Percentiles rank a stretch among this genome's conserved stretches.
Evolutionary conservation across 2,888 invertebrate genomes (phyloP).

Genomic region (Atherix ibis): DNA sequence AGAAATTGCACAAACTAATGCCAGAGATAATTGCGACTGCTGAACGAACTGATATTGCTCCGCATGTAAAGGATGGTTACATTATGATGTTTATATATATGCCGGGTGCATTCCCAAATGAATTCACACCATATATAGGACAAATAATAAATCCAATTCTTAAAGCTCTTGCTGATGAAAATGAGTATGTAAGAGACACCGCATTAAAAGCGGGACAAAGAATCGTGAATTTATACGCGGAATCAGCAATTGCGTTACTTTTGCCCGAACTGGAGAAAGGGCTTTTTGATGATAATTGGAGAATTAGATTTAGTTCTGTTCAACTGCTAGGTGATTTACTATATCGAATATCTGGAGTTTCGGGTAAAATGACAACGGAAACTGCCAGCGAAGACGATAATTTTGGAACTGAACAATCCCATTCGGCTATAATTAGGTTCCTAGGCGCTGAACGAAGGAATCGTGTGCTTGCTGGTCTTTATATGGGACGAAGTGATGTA

Average conservation of each 20-base stretch:
- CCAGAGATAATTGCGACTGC: constrained; percentile 91
- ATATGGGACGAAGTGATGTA: constrained; percentile 95
- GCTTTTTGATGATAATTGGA: constrained; percentile 96
- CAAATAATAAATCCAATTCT: constrained; percentile 95
- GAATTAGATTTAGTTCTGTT: constrained; percentile 87
- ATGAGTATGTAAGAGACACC: constrained; percentile 95
- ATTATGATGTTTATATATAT: constrained; percentile 99
- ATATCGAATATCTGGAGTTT: constrained; percentile 92
- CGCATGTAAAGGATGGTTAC: constrained; percentile 98
- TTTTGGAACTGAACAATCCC: constrained; percentile 94
- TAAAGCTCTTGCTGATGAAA: constrained; percentile 95
- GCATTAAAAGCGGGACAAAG: constrained; percentile 92
- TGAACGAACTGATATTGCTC: constrained; percentile 80
- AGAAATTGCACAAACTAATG: constrained; percentile 92
- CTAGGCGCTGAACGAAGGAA: constrained; percentile 83
- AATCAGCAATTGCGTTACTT: constrained; percentile 80
- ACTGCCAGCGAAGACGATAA: constrained; percentile 98
- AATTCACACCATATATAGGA: constrained; percentile 90
- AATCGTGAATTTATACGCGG: constrained; percentile 91
- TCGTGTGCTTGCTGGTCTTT: constrained; percentile 82
- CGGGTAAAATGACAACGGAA: constrained; percentile 98
- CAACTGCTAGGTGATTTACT: constrained; percentile 89
- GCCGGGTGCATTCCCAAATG: constrained; percentile 89
- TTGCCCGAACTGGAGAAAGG: constrained; percentile 89
- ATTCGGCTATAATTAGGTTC: constrained; percentile 74